Base-by-base conservation (phyloP, 2,113 vertebrate genomes). In the Phasianus colchicus region DNA sequence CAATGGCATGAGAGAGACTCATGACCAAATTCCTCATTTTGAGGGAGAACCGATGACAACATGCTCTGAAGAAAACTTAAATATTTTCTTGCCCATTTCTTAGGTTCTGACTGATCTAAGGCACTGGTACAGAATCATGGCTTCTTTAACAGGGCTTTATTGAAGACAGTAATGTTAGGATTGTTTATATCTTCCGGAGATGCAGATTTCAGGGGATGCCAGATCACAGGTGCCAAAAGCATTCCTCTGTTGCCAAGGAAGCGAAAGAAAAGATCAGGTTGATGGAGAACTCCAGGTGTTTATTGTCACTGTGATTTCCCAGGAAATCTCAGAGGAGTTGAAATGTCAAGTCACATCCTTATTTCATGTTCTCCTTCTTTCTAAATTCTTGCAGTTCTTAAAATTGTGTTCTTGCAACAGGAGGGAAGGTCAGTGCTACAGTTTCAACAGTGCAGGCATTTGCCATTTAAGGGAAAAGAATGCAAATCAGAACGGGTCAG, bases 321-420 rank as follows among this genome's bases (percentile, higher is more conserved):
- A 81, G 43, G 57, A 90, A 93, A 92, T 34, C 74, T 93, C 89
- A 40, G 43, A 77, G 72, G 92, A 88, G 32, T 1, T 92, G 80
- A 92, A 96, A 93, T 92, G 88, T 93, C 92, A 95, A 52, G 11
- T 42, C 13, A 57, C 40, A 74, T 78, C 32, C 69, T 64, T 75
- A 50, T 54, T 64, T 65, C 52, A 77, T 42, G 67, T 71, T 76
- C 48, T 71, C 4, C 10, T 57, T 76, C 89, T 61, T n/a, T 71
- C 64, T 77, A 88, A 67, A 86, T 69, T 54, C 57, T 88, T 90
- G 42, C 50, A 64, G 64, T 67, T 95, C 92, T 57, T 72, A 92
- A 88, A 88, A 93, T 60, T 40, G 83, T 80, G 43, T 42, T 67
- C 94, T 76, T 83, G 34, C 55, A 93, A 25, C 69, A 78, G 29